phyloP scores from a whole-genome alignment of 2,113 vertebrate genomes.

The Amphiprion ocellaris region DNA sequence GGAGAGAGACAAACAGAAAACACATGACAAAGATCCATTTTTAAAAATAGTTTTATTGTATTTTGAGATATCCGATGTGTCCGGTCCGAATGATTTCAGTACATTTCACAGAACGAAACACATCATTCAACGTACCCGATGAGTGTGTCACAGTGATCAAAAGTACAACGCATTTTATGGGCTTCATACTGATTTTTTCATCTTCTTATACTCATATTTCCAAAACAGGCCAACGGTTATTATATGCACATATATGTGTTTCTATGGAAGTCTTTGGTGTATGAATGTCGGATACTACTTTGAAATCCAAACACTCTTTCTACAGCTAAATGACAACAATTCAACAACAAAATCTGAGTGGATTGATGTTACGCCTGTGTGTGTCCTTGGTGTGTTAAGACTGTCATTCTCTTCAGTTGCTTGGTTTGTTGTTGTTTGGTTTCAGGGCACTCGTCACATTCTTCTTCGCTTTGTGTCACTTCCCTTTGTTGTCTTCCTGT shows the following conservation, averaged over 20 bases:
- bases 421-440: not conserved
- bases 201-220: not conserved
- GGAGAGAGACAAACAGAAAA: not conserved
- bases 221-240: not conserved
- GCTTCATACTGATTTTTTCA: not conserved
- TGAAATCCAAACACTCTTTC: not conserved
- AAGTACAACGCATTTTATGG: conserved; percentile 26
- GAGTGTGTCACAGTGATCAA: not conserved
- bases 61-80: conserved; percentile 26
- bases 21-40: not conserved
- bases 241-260: not conserved
- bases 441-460: not conserved
- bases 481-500: conserved; percentile 8
- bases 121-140: not conserved
- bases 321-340: conserved; percentile 13
- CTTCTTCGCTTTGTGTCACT: not conserved
- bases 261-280: conserved; percentile 18
- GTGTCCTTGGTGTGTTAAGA: conserved; percentile 2
- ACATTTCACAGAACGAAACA: conserved; percentile 42
- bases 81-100: conserved; percentile 38
- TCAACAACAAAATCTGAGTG: conserved; percentile 23
- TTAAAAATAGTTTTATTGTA: conserved; percentile 50
- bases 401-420: not conserved
- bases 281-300: conserved; percentile 9
- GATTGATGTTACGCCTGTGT: conserved; percentile 4